Conservation (phyloP, 1,140 invertebrate species). For the Penaeus japonicus region DNA sequence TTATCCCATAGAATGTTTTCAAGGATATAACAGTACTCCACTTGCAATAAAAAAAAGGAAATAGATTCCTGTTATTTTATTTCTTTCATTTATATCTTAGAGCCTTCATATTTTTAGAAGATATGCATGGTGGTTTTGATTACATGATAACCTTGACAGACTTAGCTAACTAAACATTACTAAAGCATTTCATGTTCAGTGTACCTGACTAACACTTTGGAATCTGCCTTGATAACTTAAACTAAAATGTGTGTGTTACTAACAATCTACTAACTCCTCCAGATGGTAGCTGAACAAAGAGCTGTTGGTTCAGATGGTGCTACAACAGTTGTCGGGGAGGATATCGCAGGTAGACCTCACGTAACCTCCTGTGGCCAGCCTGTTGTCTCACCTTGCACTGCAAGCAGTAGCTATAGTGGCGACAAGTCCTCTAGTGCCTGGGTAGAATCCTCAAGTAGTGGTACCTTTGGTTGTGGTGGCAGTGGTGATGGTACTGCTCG, state of each 20-base stretch:
- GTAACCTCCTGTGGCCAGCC: conserved; percentile 32
- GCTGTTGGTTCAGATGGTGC: conserved; percentile 43
- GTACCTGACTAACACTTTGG: no score
- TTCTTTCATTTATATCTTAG: no score
- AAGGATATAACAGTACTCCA: no score
- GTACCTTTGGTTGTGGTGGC: conserved; percentile 37
- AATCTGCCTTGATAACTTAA: no score
- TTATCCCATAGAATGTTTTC: no score
- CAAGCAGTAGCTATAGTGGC: conserved; percentile 46
- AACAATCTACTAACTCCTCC: neutral
- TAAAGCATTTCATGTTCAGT: no score
- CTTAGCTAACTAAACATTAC: no score
- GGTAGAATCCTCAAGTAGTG: conserved; percentile 48
- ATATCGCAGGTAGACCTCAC: conserved; percentile 49
- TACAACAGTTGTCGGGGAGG: conserved; percentile 40
- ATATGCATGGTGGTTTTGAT: no score
- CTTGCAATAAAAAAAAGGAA: no score
- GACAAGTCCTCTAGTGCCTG: conserved; percentile 44
- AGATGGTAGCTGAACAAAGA: conserved; percentile 48
- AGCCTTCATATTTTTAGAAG: no score
- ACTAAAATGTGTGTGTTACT: neutral
- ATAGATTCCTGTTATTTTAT: no score
- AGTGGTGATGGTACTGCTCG: conserved; percentile 33
- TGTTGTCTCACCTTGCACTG: conserved; percentile 43
- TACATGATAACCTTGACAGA: no score